These are phyloP conservation scores for Chelon auratus DNA, from an alignment of 2,797 vertebrate genomes.

Conservation along the genomic window DNA sequence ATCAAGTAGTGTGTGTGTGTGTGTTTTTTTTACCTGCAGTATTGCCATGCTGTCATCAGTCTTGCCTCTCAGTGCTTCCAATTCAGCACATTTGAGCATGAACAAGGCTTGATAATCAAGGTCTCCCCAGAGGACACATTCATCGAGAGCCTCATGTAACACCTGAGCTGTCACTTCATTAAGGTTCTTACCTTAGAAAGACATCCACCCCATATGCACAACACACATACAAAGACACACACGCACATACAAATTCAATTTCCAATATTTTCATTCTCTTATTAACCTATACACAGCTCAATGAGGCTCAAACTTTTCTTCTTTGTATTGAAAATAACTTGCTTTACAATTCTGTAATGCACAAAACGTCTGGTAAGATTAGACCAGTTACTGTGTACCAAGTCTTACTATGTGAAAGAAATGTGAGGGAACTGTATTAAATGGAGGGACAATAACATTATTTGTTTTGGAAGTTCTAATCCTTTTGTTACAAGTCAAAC, in stretches of 20 bases:
- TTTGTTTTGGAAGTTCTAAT: slow-evolving; percentile 1
- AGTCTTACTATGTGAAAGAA: too few relatives aligned
- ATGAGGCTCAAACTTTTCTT: background rate
- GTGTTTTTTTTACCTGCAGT: slow-evolving; percentile 69
- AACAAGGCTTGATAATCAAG: slow-evolving; percentile 87
- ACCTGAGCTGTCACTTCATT: slow-evolving; percentile 79
- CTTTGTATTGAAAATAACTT: too few relatives aligned
- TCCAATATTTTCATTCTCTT: background rate
- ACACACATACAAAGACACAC: background rate
- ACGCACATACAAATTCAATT: slow-evolving; percentile 7
- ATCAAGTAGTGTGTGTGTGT: background rate
- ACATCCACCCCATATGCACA: background rate
- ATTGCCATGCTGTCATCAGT: slow-evolving; percentile 47
- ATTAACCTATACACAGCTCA: background rate
- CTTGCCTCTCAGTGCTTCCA: slow-evolving; percentile 79
- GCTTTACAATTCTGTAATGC: too few relatives aligned
- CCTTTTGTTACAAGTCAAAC: background rate
- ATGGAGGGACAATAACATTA: background rate
- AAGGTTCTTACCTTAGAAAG: slow-evolving; percentile 81
- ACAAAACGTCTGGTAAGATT: too few relatives aligned
- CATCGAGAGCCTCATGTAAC: slow-evolving; percentile 85
- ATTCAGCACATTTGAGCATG: slow-evolving; percentile 85
- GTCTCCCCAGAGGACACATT: slow-evolving; percentile 87
- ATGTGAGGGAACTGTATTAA: too few relatives aligned
- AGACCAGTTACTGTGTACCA: too few relatives aligned